A percentile compares a stretch with the other conserved stretches of the same genome.
Evolutionary conservation across 2,888 invertebrate species (phyloP).

Genomic region (Keiferia lycopersicella): DNA sequence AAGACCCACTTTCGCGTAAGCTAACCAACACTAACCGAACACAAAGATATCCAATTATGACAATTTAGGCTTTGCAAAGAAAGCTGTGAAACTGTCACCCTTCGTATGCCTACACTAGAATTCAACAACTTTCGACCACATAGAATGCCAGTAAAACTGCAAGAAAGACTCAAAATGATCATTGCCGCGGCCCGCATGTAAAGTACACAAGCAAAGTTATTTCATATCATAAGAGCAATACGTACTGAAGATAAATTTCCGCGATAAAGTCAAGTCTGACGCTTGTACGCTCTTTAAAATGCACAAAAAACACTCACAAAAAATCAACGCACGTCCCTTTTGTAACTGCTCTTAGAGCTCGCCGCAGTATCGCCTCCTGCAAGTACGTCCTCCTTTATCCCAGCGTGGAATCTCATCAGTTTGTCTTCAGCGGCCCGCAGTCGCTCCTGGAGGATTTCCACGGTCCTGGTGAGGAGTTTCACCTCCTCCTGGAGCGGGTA

Average conservation of each 20-base stretch:
- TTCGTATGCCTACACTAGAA: slow-evolving; percentile 1
- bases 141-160: not conserved
- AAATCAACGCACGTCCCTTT: slow-evolving; percentile 46
- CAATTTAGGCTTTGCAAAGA: slow-evolving; percentile 28
- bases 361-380: slow-evolving; percentile 62
- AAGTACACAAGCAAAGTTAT: too few relatives aligned
- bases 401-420: slow-evolving; percentile 56
- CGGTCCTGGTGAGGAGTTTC: slow-evolving; percentile 81
- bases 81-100: slow-evolving; percentile 17
- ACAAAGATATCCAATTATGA: slow-evolving; percentile 10
- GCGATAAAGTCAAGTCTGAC: not conserved
- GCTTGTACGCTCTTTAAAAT: not conserved
- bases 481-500: slow-evolving; percentile 82
- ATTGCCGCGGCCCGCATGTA: too few relatives aligned
- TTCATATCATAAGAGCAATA: not conserved
- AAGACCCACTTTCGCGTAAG: not conserved
- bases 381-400: slow-evolving; percentile 51
- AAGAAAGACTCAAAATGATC: too few relatives aligned
- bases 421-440: slow-evolving; percentile 64
- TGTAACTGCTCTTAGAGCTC: slow-evolving; percentile 40
- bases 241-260: not conserved
- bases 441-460: slow-evolving; percentile 72
- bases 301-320: not conserved
- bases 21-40: not conserved
- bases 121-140: not conserved